These are phyloP conservation scores for Tetramorium alpestre DNA, from an alignment of 1,140 invertebrate species.

Conservation along the genomic window DNA sequence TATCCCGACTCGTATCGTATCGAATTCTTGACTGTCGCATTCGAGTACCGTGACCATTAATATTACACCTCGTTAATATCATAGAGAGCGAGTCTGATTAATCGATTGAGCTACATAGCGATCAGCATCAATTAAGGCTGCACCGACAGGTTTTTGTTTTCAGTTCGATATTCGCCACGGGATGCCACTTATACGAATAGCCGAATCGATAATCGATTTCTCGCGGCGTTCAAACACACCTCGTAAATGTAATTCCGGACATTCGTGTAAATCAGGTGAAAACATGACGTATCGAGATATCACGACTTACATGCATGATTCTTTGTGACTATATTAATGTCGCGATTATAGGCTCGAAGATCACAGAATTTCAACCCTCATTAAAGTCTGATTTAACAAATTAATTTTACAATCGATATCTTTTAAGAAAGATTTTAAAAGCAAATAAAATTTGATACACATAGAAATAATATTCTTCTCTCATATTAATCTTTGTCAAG, in stretches of 20 bases:
- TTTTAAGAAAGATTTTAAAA: not conserved
- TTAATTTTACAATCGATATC: not conserved
- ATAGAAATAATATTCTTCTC: not conserved
- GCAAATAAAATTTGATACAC: not conserved
- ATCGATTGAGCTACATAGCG: constrained; percentile 68
- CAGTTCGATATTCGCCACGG: constrained; percentile 69
- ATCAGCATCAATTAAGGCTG: constrained; percentile 71
- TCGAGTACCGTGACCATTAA: constrained; percentile 67
- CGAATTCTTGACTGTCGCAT: constrained; percentile 49
- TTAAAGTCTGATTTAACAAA: not conserved
- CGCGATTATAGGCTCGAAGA: not conserved
- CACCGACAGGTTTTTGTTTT: constrained; percentile 75
- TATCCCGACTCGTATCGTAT: constrained; percentile 31
- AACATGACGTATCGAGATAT: not conserved
- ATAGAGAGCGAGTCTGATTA: constrained; percentile 68
- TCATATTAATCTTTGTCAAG: not conserved
- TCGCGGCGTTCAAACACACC: constrained; percentile 53
- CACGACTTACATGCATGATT: not conserved
- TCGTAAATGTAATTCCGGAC: constrained; percentile 3
- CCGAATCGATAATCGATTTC: constrained; percentile 70
- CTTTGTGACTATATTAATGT: constrained; percentile 15
- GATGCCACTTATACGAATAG: constrained; percentile 66
- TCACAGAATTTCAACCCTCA: not conserved
- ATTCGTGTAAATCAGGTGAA: constrained; percentile 60
- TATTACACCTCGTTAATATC: constrained; percentile 73